Percentiles rank a stretch among this genome's conserved stretches.
phyloP scores from a whole-genome alignment of 1,140 invertebrate genomes.

The Papilio xuthus region DNA sequence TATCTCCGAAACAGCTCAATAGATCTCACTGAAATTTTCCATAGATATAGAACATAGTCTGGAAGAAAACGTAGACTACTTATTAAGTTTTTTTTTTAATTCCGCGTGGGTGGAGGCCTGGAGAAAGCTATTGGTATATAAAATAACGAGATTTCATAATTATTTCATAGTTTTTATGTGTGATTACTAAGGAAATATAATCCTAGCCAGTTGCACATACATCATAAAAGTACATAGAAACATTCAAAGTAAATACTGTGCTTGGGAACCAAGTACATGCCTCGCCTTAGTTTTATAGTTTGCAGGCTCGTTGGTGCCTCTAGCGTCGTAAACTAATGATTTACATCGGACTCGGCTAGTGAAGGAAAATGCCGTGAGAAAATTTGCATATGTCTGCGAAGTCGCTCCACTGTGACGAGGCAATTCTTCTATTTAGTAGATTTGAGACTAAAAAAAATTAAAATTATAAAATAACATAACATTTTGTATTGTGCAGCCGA shows the following conservation, averaged over 20 bases:
- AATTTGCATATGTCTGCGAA: background rate
- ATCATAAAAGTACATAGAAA: background rate
- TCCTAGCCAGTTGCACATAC: background rate
- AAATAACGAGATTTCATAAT: no score
- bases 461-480: no score
- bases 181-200: background rate
- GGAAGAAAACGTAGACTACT: no score
- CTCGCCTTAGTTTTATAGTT: background rate
- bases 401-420: background rate
- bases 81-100: no score
- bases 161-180: no score
- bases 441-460: no score
- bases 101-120: no score
- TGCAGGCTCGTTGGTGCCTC: background rate
- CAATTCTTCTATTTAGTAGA: background rate
- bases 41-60: no score
- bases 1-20: no score
- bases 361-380: conserved; percentile 5
- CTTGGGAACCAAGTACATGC: background rate
- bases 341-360: background rate
- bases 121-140: no score
- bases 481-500: no score
- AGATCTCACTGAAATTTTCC: no score
- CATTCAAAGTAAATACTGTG: background rate
- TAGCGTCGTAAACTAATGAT: conserved; percentile 7